Percentiles rank a stretch among this genome's conserved stretches.
These are phyloP conservation scores for Corythornis madagascariensis DNA, from an alignment of 2,113 vertebrate genomes.

Conservation along the genomic window DNA sequence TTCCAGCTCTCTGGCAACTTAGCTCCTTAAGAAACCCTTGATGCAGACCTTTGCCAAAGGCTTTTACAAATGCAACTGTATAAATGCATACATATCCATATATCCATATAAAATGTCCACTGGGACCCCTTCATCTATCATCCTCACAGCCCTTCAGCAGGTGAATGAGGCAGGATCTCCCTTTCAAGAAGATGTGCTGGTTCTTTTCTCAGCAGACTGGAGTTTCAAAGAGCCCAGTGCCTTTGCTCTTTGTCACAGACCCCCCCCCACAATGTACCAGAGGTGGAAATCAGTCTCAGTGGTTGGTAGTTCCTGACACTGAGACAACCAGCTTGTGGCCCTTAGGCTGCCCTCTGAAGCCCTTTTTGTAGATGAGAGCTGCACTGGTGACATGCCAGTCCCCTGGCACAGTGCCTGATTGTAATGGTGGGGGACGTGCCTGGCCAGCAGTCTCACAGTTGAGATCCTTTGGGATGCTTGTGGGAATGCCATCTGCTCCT, in stretches of 20 bases:
- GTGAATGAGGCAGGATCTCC: not conserved
- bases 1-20: not conserved
- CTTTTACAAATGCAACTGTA: not conserved
- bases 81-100: not conserved
- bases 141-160: not conserved
- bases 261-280: not conserved
- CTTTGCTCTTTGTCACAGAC: not conserved
- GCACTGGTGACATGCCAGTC: not conserved
- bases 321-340: fast-evolving
- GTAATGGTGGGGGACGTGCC: not conserved
- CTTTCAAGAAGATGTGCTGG: not conserved
- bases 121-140: not conserved
- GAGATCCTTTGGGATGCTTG: not conserved
- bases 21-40: not conserved
- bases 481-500: not conserved
- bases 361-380: not conserved
- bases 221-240: not conserved
- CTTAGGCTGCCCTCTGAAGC: not conserved
- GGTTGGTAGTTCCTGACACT: not conserved
- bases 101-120: not conserved
- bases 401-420: not conserved
- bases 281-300: fast-evolving
- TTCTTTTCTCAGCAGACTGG: not conserved
- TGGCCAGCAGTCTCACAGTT: not conserved
- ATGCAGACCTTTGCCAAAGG: not conserved